Base-by-base conservation (phyloP, 1,140 invertebrate genomes). In the Drosophila suzukii region DNA sequence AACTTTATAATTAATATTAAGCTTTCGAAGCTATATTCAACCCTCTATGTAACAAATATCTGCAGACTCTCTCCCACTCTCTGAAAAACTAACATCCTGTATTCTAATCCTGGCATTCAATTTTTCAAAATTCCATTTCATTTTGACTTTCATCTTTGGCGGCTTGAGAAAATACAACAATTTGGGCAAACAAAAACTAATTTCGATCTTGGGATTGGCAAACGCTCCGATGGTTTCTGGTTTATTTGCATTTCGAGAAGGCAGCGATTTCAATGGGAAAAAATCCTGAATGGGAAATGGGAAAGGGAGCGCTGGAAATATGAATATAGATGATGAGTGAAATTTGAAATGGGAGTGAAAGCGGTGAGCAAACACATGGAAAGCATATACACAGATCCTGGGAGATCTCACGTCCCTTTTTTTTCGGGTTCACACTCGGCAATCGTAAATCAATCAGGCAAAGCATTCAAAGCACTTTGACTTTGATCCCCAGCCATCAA, bases 241-340 rank as follows among this genome's bases (percentile, higher is more conserved):
- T 41, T 66, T 88, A 88, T 88, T 88, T 88, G 83, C 83, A 88
- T 89, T 67, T 44, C 1, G 27, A 58, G 27, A 38, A 71, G 17
- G 83, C 75, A 80, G 88, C 63, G 76, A 88, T 88, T 88, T 77
- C 83, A 83, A 80, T 74, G 75, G 66, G 83, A 85, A 85, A 43
- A 10, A 24, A 15, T 41, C 10, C 15, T 39, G 49, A 67, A 65
- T 59, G 51, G 15, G 17, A 44, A 51, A 41, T 24, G 3, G 13
- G 4, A 65, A 30, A 32, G 60, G 38, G 32, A 38, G 20, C 43
- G 7, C 8, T 10, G 15, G 15, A 75, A 60, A 75, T 79, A 54
- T 75, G 81, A 56, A 81, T 79, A 44, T 77, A 59, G 57, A 78
- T 79, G 78, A 54, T 70, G 81, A 81, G 73, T 81, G 81, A 84